phyloP scores from a whole-genome alignment of 2,888 invertebrate species.

The Luperina nickerlii region DNA sequence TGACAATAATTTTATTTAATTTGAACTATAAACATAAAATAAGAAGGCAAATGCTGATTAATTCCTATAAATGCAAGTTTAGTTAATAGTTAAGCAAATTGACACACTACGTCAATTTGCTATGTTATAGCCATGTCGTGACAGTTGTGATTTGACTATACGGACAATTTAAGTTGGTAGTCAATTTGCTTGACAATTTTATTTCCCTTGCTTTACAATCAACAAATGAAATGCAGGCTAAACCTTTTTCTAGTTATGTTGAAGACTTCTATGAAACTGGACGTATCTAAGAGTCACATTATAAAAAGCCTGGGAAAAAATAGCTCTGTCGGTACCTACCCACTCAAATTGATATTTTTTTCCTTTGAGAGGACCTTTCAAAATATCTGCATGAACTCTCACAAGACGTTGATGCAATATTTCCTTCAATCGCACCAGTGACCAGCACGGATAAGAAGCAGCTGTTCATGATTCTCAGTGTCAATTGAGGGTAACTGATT shows the following conservation, averaged over 20 bases:
- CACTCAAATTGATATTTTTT: too few relatives aligned
- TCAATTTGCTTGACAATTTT: neutral
- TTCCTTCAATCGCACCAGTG: conserved; percentile 16
- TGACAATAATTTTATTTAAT: neutral
- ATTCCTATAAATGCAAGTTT: neutral
- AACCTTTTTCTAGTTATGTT: neutral
- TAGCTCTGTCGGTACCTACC: neutral
- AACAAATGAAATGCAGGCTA: neutral
- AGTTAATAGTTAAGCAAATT: neutral
- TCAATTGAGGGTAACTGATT: conserved; percentile 68
- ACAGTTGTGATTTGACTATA: neutral
- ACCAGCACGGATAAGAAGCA: conserved; percentile 37
- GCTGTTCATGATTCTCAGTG: conserved; percentile 49
- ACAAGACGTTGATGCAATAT: neutral
- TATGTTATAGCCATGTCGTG: neutral
- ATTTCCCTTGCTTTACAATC: neutral
- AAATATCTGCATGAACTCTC: neutral
- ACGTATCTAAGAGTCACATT: too few relatives aligned
- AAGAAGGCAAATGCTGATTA: neutral
- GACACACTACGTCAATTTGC: neutral
- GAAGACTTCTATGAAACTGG: too few relatives aligned
- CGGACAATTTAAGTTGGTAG: neutral
- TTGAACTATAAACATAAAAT: neutral
- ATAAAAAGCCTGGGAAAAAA: neutral
- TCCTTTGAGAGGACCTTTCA: neutral